These are phyloP conservation scores for Carassius gibelio DNA, from an alignment of 2,113 vertebrate species.

Conservation along the genomic window DNA sequence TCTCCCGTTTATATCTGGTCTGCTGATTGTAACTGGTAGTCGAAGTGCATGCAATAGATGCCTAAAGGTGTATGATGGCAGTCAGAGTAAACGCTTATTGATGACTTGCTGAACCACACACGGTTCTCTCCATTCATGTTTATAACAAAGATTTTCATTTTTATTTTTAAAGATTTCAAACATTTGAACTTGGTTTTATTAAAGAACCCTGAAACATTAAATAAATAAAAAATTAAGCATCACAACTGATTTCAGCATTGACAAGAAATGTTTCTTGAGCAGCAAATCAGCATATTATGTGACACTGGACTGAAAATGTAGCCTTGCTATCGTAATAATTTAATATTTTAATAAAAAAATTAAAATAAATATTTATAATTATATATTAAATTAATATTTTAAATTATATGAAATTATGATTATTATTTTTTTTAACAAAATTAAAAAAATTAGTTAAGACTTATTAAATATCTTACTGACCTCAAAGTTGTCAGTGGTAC, in stretches of 20 bases:
- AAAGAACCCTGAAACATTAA: not conserved
- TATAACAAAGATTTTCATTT: no score
- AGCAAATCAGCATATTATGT: not conserved
- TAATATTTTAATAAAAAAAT: not conserved
- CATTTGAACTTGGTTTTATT: not conserved
- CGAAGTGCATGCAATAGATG: not conserved
- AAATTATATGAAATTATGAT: not conserved
- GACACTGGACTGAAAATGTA: not conserved
- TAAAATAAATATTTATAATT: no score
- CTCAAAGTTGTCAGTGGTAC: not conserved
- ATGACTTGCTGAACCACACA: not conserved
- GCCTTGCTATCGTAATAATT: not conserved
- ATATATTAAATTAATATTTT: not conserved
- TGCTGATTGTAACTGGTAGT: not conserved
- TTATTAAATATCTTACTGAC: not conserved
- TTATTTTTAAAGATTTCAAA: not conserved
- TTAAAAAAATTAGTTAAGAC: no score
- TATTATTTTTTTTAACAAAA: no score
- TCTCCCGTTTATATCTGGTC: not conserved
- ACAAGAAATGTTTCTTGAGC: not conserved
- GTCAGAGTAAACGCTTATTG: not conserved
- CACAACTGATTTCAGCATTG: not conserved
- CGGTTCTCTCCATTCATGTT: not conserved
- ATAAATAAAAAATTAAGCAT: not conserved
- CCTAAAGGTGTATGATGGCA: conserved; percentile 1